These are phyloP conservation scores for Macrotrachela quadricornifera DNA, from an alignment of 1,140 invertebrate species.

Conservation along the genomic window DNA sequence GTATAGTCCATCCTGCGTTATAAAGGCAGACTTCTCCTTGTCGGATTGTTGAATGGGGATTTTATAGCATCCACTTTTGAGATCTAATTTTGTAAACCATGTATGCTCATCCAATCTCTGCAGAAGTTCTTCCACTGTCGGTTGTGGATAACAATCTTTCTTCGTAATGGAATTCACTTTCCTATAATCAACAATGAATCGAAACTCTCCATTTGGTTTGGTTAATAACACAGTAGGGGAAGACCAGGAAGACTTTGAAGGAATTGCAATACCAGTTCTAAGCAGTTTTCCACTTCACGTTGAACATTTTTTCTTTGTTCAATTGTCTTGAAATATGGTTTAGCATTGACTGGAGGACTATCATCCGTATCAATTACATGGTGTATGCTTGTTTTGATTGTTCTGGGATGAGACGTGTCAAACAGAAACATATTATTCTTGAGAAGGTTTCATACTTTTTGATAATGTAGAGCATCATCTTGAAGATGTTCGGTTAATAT, in stretches of 20 bases:
- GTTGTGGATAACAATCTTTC: neutral
- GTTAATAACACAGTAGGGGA: conserved; percentile 11
- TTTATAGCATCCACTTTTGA: too few species aligned
- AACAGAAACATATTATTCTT: too few species aligned
- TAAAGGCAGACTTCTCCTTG: conserved; percentile 4
- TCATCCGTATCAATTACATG: too few species aligned
- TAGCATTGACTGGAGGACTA: too few species aligned
- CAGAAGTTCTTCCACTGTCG: conserved; percentile 9
- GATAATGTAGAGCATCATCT: too few species aligned
- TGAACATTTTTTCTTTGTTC: too few species aligned
- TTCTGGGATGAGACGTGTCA: too few species aligned
- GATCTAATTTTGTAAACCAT: too few species aligned
- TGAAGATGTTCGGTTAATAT: too few species aligned
- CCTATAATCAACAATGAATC: conserved; percentile 12
- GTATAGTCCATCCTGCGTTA: neutral
- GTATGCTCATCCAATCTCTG: conserved; percentile 7
- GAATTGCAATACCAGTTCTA: conserved; percentile 10
- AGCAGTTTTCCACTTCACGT: conserved; percentile 5
- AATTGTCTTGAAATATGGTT: too few species aligned
- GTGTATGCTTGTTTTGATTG: too few species aligned
- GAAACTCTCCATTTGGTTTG: conserved; percentile 9
- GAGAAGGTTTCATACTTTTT: too few species aligned
- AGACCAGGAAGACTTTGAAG: conserved; percentile 8
- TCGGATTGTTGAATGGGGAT: neutral
- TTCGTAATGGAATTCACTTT: conserved; percentile 9